These are phyloP conservation scores for Micronycteris hirsuta DNA, from an alignment of 2,113 vertebrate species.

Conservation along the genomic window DNA sequence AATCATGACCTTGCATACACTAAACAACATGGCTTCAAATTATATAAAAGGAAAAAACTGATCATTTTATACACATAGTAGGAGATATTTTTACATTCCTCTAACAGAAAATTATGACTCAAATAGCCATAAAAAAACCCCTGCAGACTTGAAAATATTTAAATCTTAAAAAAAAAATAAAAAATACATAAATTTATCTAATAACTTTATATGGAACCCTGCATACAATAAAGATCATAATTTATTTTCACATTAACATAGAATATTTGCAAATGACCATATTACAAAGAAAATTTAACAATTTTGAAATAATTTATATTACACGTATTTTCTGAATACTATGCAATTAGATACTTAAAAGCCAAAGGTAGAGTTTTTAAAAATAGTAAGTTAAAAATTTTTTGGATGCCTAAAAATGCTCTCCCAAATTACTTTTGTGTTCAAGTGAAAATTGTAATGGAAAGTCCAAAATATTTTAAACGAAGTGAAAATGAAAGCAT, in stretches of 20 bases:
- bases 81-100: neutral
- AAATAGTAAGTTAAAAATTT: neutral
- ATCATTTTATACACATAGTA: neutral
- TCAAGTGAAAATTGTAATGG: neutral
- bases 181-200: neutral
- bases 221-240: neutral
- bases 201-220: neutral
- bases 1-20: neutral
- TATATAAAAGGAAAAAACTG: neutral
- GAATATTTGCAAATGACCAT: neutral
- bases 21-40: neutral
- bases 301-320: conserved; percentile 4
- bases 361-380: neutral
- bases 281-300: neutral
- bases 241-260: neutral
- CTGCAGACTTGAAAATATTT: neutral
- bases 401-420: neutral
- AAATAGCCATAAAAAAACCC: neutral
- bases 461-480: neutral
- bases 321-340: neutral
- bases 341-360: neutral
- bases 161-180: neutral
- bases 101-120: neutral
- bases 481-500: neutral
- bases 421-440: neutral